A percentile compares a stretch with the other conserved stretches of the same genome.
phyloP scores from a whole-genome alignment of 2,113 vertebrate genomes.

The Ammodytes marinus region DNA sequence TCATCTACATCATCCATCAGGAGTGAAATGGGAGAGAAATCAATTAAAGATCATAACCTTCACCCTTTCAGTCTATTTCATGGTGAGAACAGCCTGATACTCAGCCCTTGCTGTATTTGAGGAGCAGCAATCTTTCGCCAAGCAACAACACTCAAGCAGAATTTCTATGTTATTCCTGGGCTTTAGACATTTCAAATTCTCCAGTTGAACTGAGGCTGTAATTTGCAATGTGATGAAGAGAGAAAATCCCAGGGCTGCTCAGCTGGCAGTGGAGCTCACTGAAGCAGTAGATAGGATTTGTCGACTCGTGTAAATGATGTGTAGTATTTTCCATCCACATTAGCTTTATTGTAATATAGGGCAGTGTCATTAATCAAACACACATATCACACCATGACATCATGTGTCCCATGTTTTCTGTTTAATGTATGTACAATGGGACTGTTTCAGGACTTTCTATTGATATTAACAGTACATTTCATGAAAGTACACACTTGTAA shows the following conservation, averaged over 20 bases:
- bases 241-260: conserved; percentile 52
- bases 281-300: conserved; percentile 59
- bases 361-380: conserved; percentile 60
- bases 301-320: conserved; percentile 44
- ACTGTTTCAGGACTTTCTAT: neutral
- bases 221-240: conserved; percentile 63
- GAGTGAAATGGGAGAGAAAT: conserved; percentile 66
- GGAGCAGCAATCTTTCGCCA: conserved; percentile 23
- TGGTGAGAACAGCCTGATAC: conserved; percentile 37
- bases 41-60: conserved; percentile 64
- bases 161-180: conserved; percentile 40
- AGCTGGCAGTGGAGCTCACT: conserved; percentile 34
- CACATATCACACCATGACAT: conserved; percentile 20
- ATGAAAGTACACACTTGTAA: conserved; percentile 9
- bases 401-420: conserved; percentile 31
- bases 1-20: conserved; percentile 56
- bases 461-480: conserved; percentile 3
- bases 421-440: conserved; percentile 25
- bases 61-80: conserved; percentile 67
- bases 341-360: conserved; percentile 61
- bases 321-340: conserved; percentile 69
- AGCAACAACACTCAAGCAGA: conserved; percentile 15
- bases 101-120: conserved; percentile 20
- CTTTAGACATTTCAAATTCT: conserved; percentile 23
- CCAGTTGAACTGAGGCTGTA: conserved; percentile 31